Evolutionary conservation across 2,888 invertebrate species (phyloP), one percentile per base, ranked within the genome.

Genomic region (Teleiodes luculella): DNA sequence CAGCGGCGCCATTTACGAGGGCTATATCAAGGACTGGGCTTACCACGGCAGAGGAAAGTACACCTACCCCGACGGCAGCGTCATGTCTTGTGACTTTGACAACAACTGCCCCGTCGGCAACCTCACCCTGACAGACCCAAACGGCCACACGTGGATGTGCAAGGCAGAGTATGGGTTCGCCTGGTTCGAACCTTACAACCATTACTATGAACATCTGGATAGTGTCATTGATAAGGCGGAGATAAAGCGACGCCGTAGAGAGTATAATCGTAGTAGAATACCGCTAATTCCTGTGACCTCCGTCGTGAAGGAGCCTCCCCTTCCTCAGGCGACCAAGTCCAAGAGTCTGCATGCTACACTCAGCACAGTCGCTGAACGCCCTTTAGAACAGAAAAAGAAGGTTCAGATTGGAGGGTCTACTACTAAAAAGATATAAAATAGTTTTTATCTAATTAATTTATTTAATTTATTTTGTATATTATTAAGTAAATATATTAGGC

Each of bases 101-200:
- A 83, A 90, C 0, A 93, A 92, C 64, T 80, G 80, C 57, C 92
- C 92, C 0, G 55, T 68, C 0, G 89, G 86, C 0, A 62, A 76
- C 2, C 58, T 92, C 45, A 67, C 66, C 1, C 69, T 92, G 43
- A 71, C 73, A 0, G 92, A 93, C 66, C 83, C 91, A 0, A 87
- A 91, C 54, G 90, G 89, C 0, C 89, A 88, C 52, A 64, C 69
- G 1, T 93, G 93, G 93, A 66, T 83, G 51, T 91, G 91, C 2
- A 76, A 68, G 39, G 79, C 86, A 0, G 83, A 83, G 0, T 68
- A 62, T 0, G 90, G 90, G 0, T 85, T 60, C 56, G 82, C 74
- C 1, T 87, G 86, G 84, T 69, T 82, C 2, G 75, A 81, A 24
- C 86, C 86, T 0, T 78, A 82, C 6, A 88, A 88, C 63, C 88